Evolutionary conservation across 2,797 vertebrate genomes (phyloP).

Genomic region (Darevskia nairensis): DNA sequence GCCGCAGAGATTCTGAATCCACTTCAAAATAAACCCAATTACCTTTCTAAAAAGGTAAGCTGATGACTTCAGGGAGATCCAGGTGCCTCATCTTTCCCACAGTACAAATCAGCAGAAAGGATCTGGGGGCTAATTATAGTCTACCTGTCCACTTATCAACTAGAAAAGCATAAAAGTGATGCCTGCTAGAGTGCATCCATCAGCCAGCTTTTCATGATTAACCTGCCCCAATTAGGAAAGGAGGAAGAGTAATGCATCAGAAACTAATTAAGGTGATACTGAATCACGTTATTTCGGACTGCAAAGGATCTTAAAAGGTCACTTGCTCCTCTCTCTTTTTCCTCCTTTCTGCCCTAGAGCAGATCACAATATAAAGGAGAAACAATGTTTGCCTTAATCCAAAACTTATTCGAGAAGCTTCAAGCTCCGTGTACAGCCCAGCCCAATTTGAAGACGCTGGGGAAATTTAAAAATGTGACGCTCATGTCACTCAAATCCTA

Average conservation of each 20-base stretch:
- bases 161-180: conserved; percentile 64
- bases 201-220: conserved; percentile 67
- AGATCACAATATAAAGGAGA: neutral
- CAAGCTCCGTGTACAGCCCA: neutral
- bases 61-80: conserved; percentile 54
- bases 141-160: conserved; percentile 75
- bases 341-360: neutral
- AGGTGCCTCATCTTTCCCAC: conserved; percentile 51
- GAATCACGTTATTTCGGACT: conserved; percentile 22
- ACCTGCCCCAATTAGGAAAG: conserved; percentile 66
- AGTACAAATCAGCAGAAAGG: conserved; percentile 63
- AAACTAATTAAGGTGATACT: conserved; percentile 63
- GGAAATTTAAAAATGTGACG: neutral
- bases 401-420: neutral
- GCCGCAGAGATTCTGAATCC: conserved; percentile 26
- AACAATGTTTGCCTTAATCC: conserved; percentile 1
- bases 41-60: conserved; percentile 45
- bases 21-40: conserved; percentile 55
- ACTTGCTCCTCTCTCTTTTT: neutral
- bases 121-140: conserved; percentile 72
- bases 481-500: neutral
- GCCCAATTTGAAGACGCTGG: neutral
- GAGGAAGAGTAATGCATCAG: conserved; percentile 60
- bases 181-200: conserved; percentile 59
- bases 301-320: conserved; percentile 28